Evolutionary conservation across 2,888 invertebrate species (phyloP).

Genomic region (Caenorhabditis japonica): DNA sequence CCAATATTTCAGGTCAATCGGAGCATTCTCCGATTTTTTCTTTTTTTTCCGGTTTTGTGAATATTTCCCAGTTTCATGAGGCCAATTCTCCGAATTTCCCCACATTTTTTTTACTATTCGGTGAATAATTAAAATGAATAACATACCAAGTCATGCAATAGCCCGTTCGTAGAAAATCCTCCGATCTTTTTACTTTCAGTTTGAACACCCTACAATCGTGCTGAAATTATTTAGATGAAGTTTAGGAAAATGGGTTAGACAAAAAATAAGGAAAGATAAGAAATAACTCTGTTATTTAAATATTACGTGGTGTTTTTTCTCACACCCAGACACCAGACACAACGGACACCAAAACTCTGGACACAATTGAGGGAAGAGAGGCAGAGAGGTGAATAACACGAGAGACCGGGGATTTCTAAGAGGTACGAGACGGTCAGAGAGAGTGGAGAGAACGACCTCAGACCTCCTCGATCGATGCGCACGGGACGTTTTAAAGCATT

Average conservation of each 20-base stretch:
- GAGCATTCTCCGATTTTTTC: too few relatives aligned
- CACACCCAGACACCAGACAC: not conserved
- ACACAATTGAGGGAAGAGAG: too few relatives aligned
- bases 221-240: constrained; percentile 11
- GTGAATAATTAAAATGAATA: not conserved
- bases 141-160: constrained; percentile 36
- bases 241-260: too few relatives aligned
- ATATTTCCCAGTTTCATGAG: too few relatives aligned
- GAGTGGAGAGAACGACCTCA: constrained; percentile 16
- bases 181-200: not conserved
- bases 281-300: not conserved
- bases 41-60: too few relatives aligned
- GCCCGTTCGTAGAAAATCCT: constrained; percentile 5
- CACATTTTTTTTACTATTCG: too few relatives aligned
- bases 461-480: constrained; percentile 31
- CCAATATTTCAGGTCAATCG: too few relatives aligned
- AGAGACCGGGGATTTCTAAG: not conserved
- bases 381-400: constrained; percentile 5
- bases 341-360: too few relatives aligned
- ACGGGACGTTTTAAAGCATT: not conserved
- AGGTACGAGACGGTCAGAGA: constrained; percentile 7
- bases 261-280: not conserved
- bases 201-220: constrained; percentile 17
- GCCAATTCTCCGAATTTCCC: too few relatives aligned
- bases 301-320: not conserved